These are phyloP conservation scores for Cephus nigrinus DNA, from an alignment of 2,888 invertebrate genomes.

Conservation along the genomic window DNA sequence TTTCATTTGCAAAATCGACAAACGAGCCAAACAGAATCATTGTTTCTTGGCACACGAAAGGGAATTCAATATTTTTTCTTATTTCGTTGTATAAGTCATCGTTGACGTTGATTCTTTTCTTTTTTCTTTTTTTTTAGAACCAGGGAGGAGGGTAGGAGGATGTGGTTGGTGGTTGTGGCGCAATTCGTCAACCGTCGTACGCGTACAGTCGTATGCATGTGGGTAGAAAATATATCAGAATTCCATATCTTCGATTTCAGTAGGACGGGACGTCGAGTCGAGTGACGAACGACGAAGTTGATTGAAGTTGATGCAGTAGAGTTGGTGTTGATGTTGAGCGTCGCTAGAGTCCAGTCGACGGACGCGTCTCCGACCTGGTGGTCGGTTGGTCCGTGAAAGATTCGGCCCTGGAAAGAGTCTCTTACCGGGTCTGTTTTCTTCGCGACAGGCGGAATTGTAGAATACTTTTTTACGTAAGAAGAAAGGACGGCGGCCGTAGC, in stretches of 20 bases:
- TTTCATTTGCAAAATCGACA: neutral
- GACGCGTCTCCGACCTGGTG: neutral
- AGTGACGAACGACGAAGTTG: neutral
- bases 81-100: too few species aligned
- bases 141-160: neutral
- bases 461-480: neutral
- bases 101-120: too few species aligned
- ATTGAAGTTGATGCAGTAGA: too few species aligned
- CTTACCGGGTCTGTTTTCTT: neutral
- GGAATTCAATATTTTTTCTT: neutral
- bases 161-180: neutral
- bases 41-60: neutral
- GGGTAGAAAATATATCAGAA: neutral
- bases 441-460: neutral
- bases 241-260: neutral
- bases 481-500: constrained; percentile 1
- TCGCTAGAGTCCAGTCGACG: neutral
- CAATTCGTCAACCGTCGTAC: neutral
- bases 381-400: neutral
- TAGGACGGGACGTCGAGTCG: neutral
- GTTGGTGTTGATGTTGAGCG: neutral
- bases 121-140: neutral
- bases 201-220: neutral
- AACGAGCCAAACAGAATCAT: neutral
- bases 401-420: neutral